Percentiles rank a stretch among this genome's conserved stretches.
Conservation (phyloP, 2,888 invertebrate species). For the Gari tellinella region DNA sequence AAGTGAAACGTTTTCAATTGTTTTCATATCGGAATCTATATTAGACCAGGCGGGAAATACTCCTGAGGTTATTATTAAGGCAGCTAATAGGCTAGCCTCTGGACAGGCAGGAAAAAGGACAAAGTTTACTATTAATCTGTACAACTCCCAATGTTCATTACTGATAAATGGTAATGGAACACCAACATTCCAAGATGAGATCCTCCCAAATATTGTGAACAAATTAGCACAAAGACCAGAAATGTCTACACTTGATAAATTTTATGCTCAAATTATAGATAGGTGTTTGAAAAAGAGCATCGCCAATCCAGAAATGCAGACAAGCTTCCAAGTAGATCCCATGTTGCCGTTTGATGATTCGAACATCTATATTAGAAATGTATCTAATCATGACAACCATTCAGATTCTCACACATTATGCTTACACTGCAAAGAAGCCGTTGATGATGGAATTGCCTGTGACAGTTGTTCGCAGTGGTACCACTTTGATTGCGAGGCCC, state of each 20-base stretch:
- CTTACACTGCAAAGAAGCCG: background rate
- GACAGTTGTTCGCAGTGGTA: constrained; percentile 2
- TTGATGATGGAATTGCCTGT: background rate
- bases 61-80: background rate
- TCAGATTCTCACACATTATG: background rate
- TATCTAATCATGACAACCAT: no score
- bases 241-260: background rate
- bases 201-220: background rate
- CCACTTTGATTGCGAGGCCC: background rate
- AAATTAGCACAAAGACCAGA: background rate
- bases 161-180: constrained; percentile 3
- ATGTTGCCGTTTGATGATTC: no score
- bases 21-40: background rate
- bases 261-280: constrained; percentile 2
- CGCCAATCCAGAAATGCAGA: background rate
- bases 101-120: constrained; percentile 1
- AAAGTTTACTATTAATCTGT: constrained; percentile 1
- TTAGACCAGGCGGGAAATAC: background rate
- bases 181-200: background rate
- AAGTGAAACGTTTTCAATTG: background rate
- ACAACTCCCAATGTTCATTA: constrained; percentile 1
- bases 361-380: no score
- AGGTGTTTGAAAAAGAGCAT: background rate
- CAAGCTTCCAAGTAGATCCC: background rate
- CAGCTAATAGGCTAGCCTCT: background rate